Conservation (phyloP, 2,888 invertebrate genomes). For the Coelinius sp. region DNA sequence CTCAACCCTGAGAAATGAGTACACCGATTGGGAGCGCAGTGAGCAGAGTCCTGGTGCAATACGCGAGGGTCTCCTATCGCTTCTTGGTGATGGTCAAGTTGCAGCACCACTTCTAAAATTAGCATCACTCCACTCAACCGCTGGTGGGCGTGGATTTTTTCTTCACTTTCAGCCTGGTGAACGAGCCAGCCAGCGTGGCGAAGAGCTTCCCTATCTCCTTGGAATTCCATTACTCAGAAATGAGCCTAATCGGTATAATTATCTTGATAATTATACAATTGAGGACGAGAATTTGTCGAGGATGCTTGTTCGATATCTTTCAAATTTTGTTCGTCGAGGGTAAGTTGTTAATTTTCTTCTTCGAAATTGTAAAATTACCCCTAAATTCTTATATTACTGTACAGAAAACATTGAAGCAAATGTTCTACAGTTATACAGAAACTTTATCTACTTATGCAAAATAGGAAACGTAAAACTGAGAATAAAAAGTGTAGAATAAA, state of each 20-base stretch:
- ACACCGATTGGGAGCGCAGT: conserved; percentile 95
- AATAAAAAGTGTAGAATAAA: background rate
- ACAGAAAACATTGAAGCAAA: background rate
- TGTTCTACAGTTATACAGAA: background rate
- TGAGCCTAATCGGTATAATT: conserved; percentile 67
- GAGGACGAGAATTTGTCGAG: conserved; percentile 84
- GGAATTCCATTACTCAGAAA: conserved; percentile 83
- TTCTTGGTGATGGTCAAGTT: conserved; percentile 92
- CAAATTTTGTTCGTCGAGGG: conserved; percentile 92
- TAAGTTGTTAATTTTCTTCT: conserved; percentile 71
- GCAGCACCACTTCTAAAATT: conserved; percentile 87
- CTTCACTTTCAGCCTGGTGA: conserved; percentile 90
- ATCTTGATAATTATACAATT: conserved; percentile 80
- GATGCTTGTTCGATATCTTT: conserved; percentile 85
- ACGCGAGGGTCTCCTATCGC: conserved; percentile 84
- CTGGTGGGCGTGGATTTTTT: conserved; percentile 87
- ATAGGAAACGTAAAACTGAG: background rate
- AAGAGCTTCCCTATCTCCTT: conserved; percentile 88
- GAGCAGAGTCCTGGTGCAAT: conserved; percentile 83
- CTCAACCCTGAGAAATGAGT: conserved; percentile 93
- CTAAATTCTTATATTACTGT: background rate
- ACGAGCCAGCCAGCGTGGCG: conserved; percentile 87
- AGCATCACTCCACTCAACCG: conserved; percentile 84
- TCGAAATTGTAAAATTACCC: background rate
- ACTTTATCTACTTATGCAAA: conserved; percentile 19